Evolutionary conservation across 2,113 vertebrate species (phyloP), one percentile per base, ranked within the genome.

Genomic region (Tenrec ecaudatus): DNA sequence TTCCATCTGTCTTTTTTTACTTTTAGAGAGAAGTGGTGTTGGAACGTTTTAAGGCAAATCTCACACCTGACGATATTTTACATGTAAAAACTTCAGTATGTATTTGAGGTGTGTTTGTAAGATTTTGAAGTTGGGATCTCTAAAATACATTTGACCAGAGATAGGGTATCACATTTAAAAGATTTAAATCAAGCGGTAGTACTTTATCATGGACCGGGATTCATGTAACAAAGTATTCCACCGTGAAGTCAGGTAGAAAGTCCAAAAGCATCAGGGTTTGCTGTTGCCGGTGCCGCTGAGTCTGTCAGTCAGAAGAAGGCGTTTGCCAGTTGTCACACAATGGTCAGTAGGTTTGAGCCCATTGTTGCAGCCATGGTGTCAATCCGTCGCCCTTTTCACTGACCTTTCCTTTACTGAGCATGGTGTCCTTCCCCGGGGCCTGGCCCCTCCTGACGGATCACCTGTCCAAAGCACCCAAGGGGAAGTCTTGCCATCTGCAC

Each of bases 41-140:
- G 20, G 36, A 87, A 15, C 69, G 80, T 94, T 88, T 91, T 75
- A 66, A 93, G 94, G 43, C 62, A 93, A 91, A 36, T 62, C 58
- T 33, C 77, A 93, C 58, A 64, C 77, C 27, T 89, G 22, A 75
- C 68, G 78, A 36, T 58, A 83, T 79, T 82, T 86, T 58, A 76
- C 57, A 58, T 64, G 22, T 64, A 75, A 57, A 75, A 60, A 76
- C 38, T 75, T 93, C 19, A 19, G 75, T 68, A 17, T 60, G 33
- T 8, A 33, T 29, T 66, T 69, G 22, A 92, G 57, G 27, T 16
- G 22, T 88, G 31, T 73, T 90, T 82, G n/a, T 31, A 88, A 91
- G 38, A 36, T 40, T 40, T 33, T 15, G 8, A 77, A 82, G 1
- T 78, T 79, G 91, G 19, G 14, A 73, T 89, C 89, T 94, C 73